These are phyloP conservation scores for Xenopus tropicalis DNA, from an alignment of 2,113 vertebrate genomes.

Conservation along the genomic window UCB_Xtro_10.0 CM004450.2:11593001-11593500, in stretches of 20 bases:
- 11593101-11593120: background rate
- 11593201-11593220: background rate
- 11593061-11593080: too few relatives aligned
- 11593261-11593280: conserved; percentile 18
- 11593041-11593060: too few relatives aligned
- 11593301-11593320: conserved; percentile 6
- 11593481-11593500: conserved; percentile 63
- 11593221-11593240: background rate
- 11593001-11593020: too few relatives aligned
- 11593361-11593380: conserved; percentile 1
- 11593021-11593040: too few relatives aligned
- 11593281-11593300: conserved; percentile 10
- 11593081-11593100: too few relatives aligned
- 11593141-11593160: background rate
- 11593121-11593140: background rate
- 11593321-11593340: conserved; percentile 9
- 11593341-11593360: conserved; percentile 19
- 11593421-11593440: conserved; percentile 13
- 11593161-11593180: background rate
- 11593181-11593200: background rate
- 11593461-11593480: conserved; percentile 84
- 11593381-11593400: background rate
- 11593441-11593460: conserved; percentile 65
- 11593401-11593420: background rate
- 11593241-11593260: conserved; percentile 16